Base-by-base conservation (phyloP, 2,113 vertebrate species). In the Pholis gunnellus region DNA sequence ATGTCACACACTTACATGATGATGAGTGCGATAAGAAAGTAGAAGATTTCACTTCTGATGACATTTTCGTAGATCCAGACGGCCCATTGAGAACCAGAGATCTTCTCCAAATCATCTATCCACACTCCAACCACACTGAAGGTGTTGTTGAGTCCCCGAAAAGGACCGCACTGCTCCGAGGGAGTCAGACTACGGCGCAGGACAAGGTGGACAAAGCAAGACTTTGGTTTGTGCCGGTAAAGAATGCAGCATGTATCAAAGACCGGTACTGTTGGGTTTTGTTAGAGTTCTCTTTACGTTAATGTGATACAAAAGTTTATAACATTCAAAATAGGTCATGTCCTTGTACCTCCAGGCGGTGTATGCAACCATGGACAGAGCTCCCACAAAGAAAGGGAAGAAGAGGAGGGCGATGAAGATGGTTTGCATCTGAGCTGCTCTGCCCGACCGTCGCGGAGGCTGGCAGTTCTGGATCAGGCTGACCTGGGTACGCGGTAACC, bases 391-490 rank as follows among this genome's bases (percentile, higher is more conserved):
- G 76, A 95, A 98, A 0, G 98, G 98, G 84, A 97, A 97, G 80
- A 99, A 98, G 11, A 99, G 95, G 18, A 99, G 90, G 27, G 95
- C 88, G 20, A 97, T 95, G 90, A 98, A 98, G 81, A 96, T 88
- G 0, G 98, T 99, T 80, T 95, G 96, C 97, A 99, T 99, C 69
- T 99, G 97, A 13, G 97, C 96, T 7, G 98, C 98, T 11, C 96
- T 94, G 94, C 97, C 97, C 6, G 94, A 95, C 54, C 95, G 95
- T 83, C 92, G 87, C 0, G 98, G 97, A 9, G 98, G 97, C 72
- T 97, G 97, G 85, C 97, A 99, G 87, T 99, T 99, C 95, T 92
- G 96, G 77, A 89, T 95, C 76, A 99, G 91, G 64, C 98, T 99
- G 88, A 97, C 86, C 98, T 99, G 78, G 25, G 48, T 8, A 34